Base-by-base conservation (phyloP, 2,113 vertebrate species). In the Psittacula cyanocephala region DNA sequence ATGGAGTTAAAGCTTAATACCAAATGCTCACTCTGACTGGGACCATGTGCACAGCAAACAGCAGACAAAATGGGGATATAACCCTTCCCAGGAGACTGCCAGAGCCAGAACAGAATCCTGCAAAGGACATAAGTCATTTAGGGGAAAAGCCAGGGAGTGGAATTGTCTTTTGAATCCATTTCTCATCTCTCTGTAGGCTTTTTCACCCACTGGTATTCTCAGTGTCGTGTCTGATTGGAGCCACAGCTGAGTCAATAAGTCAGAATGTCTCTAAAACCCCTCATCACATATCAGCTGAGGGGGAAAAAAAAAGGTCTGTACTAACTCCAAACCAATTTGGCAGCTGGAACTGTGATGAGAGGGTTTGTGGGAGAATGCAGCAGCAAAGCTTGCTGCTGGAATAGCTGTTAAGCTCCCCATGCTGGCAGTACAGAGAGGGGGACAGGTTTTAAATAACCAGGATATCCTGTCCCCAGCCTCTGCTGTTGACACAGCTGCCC, bases 401-500 rank as follows among this genome's bases (percentile, higher is more conserved):
- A 92, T 10, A 35, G 88, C 62, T n/a, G 72, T 80, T 64, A 77
- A 82, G 87, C 39, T 83, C 95, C 96, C 95, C 53, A 44, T 11
- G 87, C 69, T 81, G 87, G 90, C 92, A 96, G 94, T 15, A 71
- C 69, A 43, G 85, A 83, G 95, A 86, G 43, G 41, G 86, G 59
- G 88, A 95, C 84, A 92, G 92, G 96, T 88, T 95, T 72, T 64
- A 89, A 93, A 83, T 77, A 71, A 71, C 64, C 85, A 31, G 24
- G 6, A 64, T 13, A 41, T 57, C 75, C 88, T 69, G 60, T 80
- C 41, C 91, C 76, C 44, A 64, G 53, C 85, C 76, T 83, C 93
- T 83, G n/a, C 78, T 92, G 84, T 59, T 71, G 88, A 93, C 95
- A 96, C 87, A 94, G 92, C 97, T 97, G 98, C 96, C 95, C 95